Base-by-base conservation (phyloP, 2,113 vertebrate genomes). In the Triplophysa siluroides region DNA sequence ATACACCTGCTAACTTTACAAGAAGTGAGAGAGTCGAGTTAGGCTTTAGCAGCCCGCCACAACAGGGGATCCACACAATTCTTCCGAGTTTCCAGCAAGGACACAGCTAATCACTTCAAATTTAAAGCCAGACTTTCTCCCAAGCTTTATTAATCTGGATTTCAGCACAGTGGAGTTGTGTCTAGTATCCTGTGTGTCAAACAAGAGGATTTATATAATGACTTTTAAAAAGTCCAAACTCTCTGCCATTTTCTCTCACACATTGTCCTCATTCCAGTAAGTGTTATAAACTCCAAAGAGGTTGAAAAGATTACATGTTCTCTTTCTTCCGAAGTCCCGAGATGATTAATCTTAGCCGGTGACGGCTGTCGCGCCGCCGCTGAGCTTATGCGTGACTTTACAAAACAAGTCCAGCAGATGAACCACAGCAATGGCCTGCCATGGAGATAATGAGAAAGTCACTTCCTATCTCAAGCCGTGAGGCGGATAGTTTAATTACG, bases 401-500 rank as follows among this genome's bases (percentile, higher is more conserved):
- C 58, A 79, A 71, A 66, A 70, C 26, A 81, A 66, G 64, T 43
- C 10, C 58, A 81, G 70, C 60, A 50, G 68, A 71, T 78, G 60
- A 82, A 54, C 64, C 50, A 72, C 63, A 71, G 43, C 83, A 79
- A 76, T 66, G 80, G 72, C 80, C 68, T 82, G 71, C 70, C 77
- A 76, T 14, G 8, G 71, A 76, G 71, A 84, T 81, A 79, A 79
- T 75, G 66, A 81, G 81, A 79, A 84, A 71, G 38, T 72, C 83
- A 82, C 66, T 76, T 84, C 66, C 80, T 79, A 79, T 84, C 76
- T 70, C 41, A 61, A 82, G 76, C 61, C 21, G 52, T 67, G 66
- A 71, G 66, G 72, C 66, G 76, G 66, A 84, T 82, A 82, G 80
- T 76, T 84, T 81, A 81, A 84, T 79, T 84, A 72, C 47, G 13